Evolutionary conservation across 2,888 invertebrate species (phyloP), one percentile per base, ranked within the genome.

Genomic region (Mylabris sibirica): DNA sequence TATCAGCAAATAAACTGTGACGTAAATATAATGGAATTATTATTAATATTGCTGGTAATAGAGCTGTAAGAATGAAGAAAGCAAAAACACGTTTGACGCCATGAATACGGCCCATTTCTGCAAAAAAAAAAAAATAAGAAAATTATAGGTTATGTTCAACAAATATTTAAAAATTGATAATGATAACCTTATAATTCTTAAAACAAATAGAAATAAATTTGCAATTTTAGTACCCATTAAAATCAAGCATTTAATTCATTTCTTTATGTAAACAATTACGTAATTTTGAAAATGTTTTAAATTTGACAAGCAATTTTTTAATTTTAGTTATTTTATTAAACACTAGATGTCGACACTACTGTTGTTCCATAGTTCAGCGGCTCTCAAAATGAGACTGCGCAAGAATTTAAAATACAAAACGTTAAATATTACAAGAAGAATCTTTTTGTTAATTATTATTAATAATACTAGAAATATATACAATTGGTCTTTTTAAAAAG

Each of bases 21-120:
- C 93, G 87, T 74, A 95, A 86, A 83, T 94, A 94, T 60, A 95
- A 84, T 17, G 95, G 94, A 73, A 92, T 88, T 64, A 93, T 89
- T 75, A 95, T 91, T 66, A 95, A 86, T 73, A 91, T 86, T 69
- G 91, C 89, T 64, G 95, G 95, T 70, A 95, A 83, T 72, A 95
- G 87, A 63, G 91, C 91, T 67, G 92, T 94, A 79, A 95, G 85
- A 63, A 91, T 83, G 82, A 94, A 95, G 83, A 95, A 95, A 72
- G 90, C 88, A 74, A 93, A 84, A 60, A 95, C 93, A 81, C 94
- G 88, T 82, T 91, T 91, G 73, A 91, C 91, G 78, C 94, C 94
- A 85, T 90, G 91, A 93, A 94, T 93, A 85, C 90, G 91, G 83
- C 87, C 87, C 77, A 86, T 86, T 87, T 89, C 91, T 91, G 86